Percentiles rank a stretch among this genome's conserved stretches.
Conservation (phyloP, 2,888 invertebrate genomes). For the Diabrotica balteata region DNA sequence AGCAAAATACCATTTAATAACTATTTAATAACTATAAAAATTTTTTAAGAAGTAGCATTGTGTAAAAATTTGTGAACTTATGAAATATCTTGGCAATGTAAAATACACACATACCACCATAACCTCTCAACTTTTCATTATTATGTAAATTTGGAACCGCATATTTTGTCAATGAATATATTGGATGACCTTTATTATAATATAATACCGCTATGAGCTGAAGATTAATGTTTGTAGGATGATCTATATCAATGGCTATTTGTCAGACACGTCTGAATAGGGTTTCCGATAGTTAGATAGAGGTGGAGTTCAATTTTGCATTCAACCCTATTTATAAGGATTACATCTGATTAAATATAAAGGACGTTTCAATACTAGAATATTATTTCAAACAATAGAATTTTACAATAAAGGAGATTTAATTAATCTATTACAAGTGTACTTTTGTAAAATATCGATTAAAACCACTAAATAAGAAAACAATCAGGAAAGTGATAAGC, state of each 20-base stretch:
- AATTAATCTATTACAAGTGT: too few species aligned
- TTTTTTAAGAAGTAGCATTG: too few species aligned
- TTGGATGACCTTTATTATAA: conserved; percentile 22
- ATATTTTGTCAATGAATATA: conserved; percentile 22
- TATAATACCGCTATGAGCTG: conserved; percentile 27
- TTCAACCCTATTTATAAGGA: conserved; percentile 21
- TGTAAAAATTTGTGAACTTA: too few species aligned
- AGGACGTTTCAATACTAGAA: too few species aligned
- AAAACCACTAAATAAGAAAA: too few species aligned
- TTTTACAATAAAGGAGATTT: too few species aligned
- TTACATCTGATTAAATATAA: not conserved
- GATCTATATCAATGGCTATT: conserved; percentile 32
- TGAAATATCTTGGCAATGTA: too few species aligned
- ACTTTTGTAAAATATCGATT: too few species aligned
- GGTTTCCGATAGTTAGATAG: conserved; percentile 28
- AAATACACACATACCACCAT: not conserved
- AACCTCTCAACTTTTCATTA: not conserved
- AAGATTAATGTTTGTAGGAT: conserved; percentile 33
- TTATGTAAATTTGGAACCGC: conserved; percentile 7
- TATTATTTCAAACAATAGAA: too few species aligned
- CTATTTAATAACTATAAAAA: too few species aligned
- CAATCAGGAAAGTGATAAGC: too few species aligned
- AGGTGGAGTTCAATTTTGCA: conserved; percentile 23
- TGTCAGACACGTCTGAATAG: conserved; percentile 26
- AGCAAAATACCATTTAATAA: too few species aligned